Evolutionary conservation across 1,140 invertebrate species (phyloP), one percentile per base, ranked within the genome.

Genomic region (Kradibia gibbosae): DNA sequence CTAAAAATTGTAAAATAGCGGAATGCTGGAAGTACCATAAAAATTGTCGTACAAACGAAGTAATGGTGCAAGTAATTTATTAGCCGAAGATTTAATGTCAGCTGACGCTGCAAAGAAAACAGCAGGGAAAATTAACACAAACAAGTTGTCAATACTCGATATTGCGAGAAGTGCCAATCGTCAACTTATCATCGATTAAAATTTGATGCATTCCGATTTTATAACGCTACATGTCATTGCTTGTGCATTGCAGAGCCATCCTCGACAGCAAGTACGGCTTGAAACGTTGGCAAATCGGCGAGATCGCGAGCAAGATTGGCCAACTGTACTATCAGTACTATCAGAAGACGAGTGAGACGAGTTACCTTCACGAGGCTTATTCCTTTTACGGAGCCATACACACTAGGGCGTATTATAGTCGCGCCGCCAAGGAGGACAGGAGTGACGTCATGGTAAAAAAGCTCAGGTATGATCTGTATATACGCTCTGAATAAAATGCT

Each of bases 311-410:
- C 17, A 99, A 99, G 93, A 99, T 99, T 90, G 98, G 98, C 83
- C 98, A 99, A 92, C 94, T 99, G 28, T 99, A 99, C 92, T 99
- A 99, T 90, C 98, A 99, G 92, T 99, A 99, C 91, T 99, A 99
- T 91, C 92, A 99, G 86, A 92, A 97, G 88, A 98, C 98, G 78
- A 98, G 97, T 92, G 98, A 99, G 92, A 98, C 97, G 39, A 98
- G 97, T 91, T 99, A 99, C 91, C 92, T 99, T 83, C 97, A 97
- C 89, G 98, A 99, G 92, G 97, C 98, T 50, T 98, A 96, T 91
- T 96, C 97, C 39, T 99, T 99, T 91, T 99, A 99, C 92, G 96
- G 96, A 39, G 98, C 98, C 3, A 99, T 99, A 86, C 91, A 98
- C 81, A 96, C 96, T 71, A 92, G 98, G 86, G 96, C 96, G 5